Percentiles rank a stretch among this genome's conserved stretches.
Evolutionary conservation across 2,888 invertebrate genomes (phyloP).

Genomic region (Melolontha melolontha): DNA sequence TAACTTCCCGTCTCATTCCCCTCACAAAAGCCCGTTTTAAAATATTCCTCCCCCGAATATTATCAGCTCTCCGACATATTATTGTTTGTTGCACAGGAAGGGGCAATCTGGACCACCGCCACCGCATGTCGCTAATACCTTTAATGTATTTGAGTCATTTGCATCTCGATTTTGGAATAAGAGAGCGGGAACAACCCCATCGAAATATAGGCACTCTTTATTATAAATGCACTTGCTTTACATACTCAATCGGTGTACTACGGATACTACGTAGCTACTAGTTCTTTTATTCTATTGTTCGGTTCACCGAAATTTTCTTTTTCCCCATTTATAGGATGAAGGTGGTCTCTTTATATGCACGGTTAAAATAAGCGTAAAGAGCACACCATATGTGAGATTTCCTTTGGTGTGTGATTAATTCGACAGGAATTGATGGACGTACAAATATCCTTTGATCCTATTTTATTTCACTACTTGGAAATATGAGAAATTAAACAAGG

Average conservation of each 20-base stretch:
- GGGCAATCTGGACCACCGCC: constrained; percentile 48
- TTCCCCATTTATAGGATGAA: constrained; percentile 29
- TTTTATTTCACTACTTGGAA: no score
- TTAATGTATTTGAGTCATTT: constrained; percentile 48
- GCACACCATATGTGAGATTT: constrained; percentile 30
- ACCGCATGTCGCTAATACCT: constrained; percentile 50
- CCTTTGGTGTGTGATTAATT: constrained; percentile 19
- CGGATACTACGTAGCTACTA: background rate
- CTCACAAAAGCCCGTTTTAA: constrained; percentile 55
- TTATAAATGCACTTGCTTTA: constrained; percentile 21
- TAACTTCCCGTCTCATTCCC: constrained; percentile 20
- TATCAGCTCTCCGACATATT: constrained; percentile 47
- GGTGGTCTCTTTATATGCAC: constrained; percentile 25
- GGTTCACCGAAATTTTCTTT: constrained; percentile 28
- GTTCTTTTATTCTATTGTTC: constrained; percentile 23
- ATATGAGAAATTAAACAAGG: no score
- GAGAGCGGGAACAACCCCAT: constrained; percentile 32
- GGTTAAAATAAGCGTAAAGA: constrained; percentile 19
- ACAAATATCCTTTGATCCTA: no score
- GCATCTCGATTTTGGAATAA: constrained; percentile 44
- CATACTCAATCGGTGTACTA: constrained; percentile 12
- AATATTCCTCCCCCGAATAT: constrained; percentile 58
- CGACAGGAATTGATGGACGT: no score
- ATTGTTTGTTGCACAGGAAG: constrained; percentile 32
- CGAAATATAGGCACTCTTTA: constrained; percentile 4